Evolutionary conservation across 2,797 vertebrate genomes (phyloP).

Genomic region (Pipistrellus pygmaeus): DNA sequence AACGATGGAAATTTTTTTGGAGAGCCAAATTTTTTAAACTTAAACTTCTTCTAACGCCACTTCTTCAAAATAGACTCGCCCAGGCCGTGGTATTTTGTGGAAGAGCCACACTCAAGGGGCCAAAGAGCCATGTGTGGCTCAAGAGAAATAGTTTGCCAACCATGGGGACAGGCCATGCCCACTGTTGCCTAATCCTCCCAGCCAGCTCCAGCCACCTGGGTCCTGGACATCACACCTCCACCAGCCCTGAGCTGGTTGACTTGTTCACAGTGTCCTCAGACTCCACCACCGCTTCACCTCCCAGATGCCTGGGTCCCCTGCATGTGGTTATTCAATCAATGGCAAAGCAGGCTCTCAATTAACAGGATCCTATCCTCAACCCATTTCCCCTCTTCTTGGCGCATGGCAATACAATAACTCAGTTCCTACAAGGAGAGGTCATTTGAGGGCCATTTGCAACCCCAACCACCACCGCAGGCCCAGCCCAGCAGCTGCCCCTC

Average conservation of each 20-base stretch:
- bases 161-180: not conserved
- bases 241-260: not conserved
- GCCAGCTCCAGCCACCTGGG: rapidly evolving
- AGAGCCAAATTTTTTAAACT: too few species aligned
- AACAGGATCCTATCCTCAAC: not conserved
- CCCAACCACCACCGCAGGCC: not conserved
- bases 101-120: too few species aligned
- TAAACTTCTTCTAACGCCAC: too few species aligned
- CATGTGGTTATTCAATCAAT: not conserved
- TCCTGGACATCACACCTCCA: not conserved
- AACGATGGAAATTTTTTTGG: too few species aligned
- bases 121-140: too few species aligned
- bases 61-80: too few species aligned
- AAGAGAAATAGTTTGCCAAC: too few species aligned
- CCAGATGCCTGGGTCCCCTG: not conserved
- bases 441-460: not conserved
- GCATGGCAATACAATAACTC: not conserved
- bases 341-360: not conserved
- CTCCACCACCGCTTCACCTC: not conserved
- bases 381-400: not conserved
- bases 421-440: not conserved
- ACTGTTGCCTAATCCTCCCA: not conserved
- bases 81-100: too few species aligned
- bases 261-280: not conserved
- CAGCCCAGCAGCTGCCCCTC: not conserved